Evolutionary conservation across 2,888 invertebrate species (phyloP), one percentile per base, ranked within the genome.

Genomic region (Drosophila picticornis): DNA sequence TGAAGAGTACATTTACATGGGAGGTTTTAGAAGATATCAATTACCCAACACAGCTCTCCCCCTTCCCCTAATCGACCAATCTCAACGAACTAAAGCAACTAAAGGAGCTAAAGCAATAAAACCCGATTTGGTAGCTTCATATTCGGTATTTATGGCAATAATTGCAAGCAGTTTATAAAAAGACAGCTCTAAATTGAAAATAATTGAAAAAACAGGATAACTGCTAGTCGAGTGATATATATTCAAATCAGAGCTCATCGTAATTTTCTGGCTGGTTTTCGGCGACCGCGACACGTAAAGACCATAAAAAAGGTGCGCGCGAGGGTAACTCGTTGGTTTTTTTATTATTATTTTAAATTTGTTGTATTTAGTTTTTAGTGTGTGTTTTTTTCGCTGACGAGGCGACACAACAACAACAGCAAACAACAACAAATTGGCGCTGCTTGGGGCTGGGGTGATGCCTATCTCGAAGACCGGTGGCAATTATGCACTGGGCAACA

Each of bases 261-360:
- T 72, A 53, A 43, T 56, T 65, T 64, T 56, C 56, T 68, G 72
- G 46, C 38, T 48, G 66, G 62, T 75, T 89, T 85, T 85, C 88
- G 88, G 86, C 81, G 88, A 75, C 83, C 89, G 82, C 78, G 86
- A 84, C 83, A 91, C 91, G 91, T 91, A 91, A 75, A 77, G 67
- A 81, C 89, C 85, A 91, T 91, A 91, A 91, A 91, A 91, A 92
- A 91, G 92, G 91, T 91, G 91, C 91, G 86, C 91, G 82, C 77
- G 84, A 80, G 88, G 74, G 80, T 77, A 84, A 88, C 88, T 78
- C 69, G 75, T 71, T 73, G 72, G 72, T 75, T 65, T 55, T 34
- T 19, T 53, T 53, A n/a, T 31, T 29, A 13, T 19, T 29, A 29
- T 50, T 55, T 55, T 27, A 46, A 46, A 46, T 46, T 46, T 46